Conservation (phyloP, 2,888 invertebrate genomes). For the Sesamia inferens region DNA sequence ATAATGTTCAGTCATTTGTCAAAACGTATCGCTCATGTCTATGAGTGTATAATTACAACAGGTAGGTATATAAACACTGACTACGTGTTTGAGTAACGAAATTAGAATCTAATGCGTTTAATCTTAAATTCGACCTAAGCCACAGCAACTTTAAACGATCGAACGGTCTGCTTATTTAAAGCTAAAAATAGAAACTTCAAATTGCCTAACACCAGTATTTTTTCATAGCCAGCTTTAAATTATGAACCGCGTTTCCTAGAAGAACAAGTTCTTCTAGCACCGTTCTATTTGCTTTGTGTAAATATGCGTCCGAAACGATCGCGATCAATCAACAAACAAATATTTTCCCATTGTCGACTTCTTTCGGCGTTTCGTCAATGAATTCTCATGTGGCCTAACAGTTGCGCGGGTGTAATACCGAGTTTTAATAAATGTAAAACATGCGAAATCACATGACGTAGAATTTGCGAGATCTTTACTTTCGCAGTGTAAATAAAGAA, state of each 20-base stretch:
- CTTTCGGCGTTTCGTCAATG: constrained; percentile 69
- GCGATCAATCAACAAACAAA: constrained; percentile 63
- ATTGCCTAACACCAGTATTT: constrained; percentile 53
- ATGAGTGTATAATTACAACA: constrained; percentile 55
- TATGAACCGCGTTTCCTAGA: constrained; percentile 49
- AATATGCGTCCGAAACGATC: constrained; percentile 64
- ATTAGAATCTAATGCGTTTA: constrained; percentile 45
- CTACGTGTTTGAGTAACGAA: constrained; percentile 38
- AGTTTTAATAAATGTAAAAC: constrained; percentile 69
- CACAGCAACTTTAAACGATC: constrained; percentile 45
- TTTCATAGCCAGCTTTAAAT: constrained; percentile 43
- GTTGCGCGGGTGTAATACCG: constrained; percentile 54
- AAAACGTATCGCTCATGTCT: constrained; percentile 48
- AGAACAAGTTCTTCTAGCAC: constrained; percentile 30
- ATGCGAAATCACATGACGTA: constrained; percentile 56
- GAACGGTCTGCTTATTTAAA: constrained; percentile 38
- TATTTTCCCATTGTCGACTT: constrained; percentile 72
- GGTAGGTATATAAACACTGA: constrained; percentile 24
- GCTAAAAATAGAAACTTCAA: constrained; percentile 52
- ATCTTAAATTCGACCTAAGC: constrained; percentile 40
- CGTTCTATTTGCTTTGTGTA: constrained; percentile 62
- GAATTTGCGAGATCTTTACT: constrained; percentile 58
- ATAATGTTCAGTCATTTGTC: constrained; percentile 62
- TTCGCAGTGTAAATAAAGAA: constrained; percentile 52
- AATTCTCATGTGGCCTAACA: constrained; percentile 59